Base-by-base conservation (phyloP, 2,113 vertebrate genomes). In the Peromyscus maniculatus region DNA sequence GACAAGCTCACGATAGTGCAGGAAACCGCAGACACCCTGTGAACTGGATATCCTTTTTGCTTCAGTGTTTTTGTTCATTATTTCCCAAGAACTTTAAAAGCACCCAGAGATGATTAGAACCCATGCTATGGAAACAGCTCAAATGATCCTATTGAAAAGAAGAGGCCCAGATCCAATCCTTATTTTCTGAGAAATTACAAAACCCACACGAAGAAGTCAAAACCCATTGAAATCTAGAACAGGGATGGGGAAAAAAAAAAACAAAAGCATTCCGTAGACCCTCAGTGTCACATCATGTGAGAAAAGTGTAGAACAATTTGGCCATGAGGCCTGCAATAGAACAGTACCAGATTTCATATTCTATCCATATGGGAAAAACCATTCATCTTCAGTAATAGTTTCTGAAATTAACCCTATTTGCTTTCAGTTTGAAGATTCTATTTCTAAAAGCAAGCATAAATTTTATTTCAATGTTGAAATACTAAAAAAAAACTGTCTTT, bases 401-500 rank as follows among this genome's bases (percentile, higher is more conserved):
- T 95, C 79, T 83, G 31, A 96, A 93, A 93, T 95, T 90, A 97
- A 95, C 26, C 31, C 33, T 88, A 71, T 87, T 94, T 78, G 43
- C 89, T 96, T 90, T 84, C 64, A 94, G 22, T 46, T 82, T 94
- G 31, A 93, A 95, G 75, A 93, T 84, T 94, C 19, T 82, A 71
- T 86, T 91, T 57, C 49, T 72, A 87, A 95, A 95, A 90, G 57
- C 79, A 95, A 95, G 28, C 64, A 4, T 92, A 94, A 93, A 89
- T 87, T 93, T 95, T 89, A 91, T 96, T 93, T 94, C 72, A 67
- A 39, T 93, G 33, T 77, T 96, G 21, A 79, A 97, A 91, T 75
- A 88, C 59, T 80, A 43, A 94, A 94, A 96, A 94, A 96, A 22
- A 92, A 95, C 77, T 75, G 91, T 92, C 55, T 93, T 94, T 95